These are phyloP conservation scores for Anolis carolinensis DNA, from an alignment of 2,113 vertebrate species.

Conservation along the genomic window DNA sequence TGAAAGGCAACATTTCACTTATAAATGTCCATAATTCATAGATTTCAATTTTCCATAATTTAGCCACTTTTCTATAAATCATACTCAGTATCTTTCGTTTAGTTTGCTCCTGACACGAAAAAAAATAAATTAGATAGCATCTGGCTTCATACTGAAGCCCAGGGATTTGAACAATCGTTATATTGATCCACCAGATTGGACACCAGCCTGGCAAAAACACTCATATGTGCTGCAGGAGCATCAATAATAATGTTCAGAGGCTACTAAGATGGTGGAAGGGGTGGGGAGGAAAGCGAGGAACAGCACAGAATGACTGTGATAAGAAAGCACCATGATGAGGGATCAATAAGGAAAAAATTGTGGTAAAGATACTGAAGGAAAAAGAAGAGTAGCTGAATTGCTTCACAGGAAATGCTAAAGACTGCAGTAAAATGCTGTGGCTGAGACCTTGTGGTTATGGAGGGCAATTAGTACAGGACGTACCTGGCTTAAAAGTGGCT, in stretches of 20 bases:
- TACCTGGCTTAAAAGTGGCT: not conserved
- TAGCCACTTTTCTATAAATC: conserved; percentile 1
- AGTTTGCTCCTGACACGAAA: too few relatives aligned
- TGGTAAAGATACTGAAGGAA: conserved; percentile 50
- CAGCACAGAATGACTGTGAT: conserved; percentile 45
- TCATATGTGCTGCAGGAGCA: conserved; percentile 27
- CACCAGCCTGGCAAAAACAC: conserved; percentile 50
- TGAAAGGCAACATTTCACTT: not conserved
- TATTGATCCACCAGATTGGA: conserved; percentile 69
- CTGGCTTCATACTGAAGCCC: conserved; percentile 48
- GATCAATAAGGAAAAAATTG: conserved; percentile 58
- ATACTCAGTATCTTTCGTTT: conserved; percentile 39
- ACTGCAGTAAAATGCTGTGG: conserved; percentile 36
- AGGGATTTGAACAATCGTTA: conserved; percentile 60
- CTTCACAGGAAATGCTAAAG: conserved; percentile 35
- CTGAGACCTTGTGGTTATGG: conserved; percentile 11
- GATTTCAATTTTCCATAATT: conserved; percentile 21
- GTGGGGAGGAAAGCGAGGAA: conserved; percentile 20
- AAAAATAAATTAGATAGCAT: conserved; percentile 29
- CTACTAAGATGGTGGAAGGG: conserved; percentile 31
- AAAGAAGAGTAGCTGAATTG: conserved; percentile 31
- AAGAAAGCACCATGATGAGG: conserved; percentile 51
- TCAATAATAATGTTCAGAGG: conserved; percentile 62
- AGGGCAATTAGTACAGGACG: conserved; percentile 16
- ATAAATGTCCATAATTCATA: not conserved